Evolutionary conservation across 37 sponge, comb jelly and placozoan species (phyloP), one percentile per base, ranked within the genome.

Genomic region (Haliclona indistincta): DNA sequence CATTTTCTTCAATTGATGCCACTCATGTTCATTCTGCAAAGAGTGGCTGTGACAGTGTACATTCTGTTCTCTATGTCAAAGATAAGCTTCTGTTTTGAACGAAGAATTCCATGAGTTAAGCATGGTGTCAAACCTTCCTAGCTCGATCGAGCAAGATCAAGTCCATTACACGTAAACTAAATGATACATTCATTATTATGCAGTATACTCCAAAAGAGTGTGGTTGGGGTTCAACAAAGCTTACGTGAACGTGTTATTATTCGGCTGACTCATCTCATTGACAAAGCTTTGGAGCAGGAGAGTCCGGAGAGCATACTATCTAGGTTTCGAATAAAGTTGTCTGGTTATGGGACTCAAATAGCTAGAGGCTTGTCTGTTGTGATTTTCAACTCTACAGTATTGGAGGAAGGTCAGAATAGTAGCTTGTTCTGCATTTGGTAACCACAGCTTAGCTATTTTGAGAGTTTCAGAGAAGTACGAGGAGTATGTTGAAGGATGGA

Each of bases 281-380:
- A 52, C 32, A 32, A 19, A 11, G 52, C 49, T 33, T 11, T 37
- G 13, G 38, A 2, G 32, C 38, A 71, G 8, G 34, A 25, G 43
- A 28, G 43, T 33, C 43, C 43, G 25, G 51, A 56, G 23, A 54
- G 13, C 2, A 42, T 38, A 11, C n/a, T 43, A 33, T 15, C 10
- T 61, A 58, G 2, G 5, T 2, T 81, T 20, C 11, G 56, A 4
- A 74, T 81, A 7, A 81, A 81, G 58, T 38, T 81, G 2, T 47
- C 82, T 23, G 74, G 74, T 44, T 73, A 81, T 73, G 82, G 82
- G 2, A 81, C 82, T 36, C 3, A 41, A 2, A 65, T 81, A 22
- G 73, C 64, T 20, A 56, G 42, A 37, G 30, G 74, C 45, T 36
- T 81, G 1, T 26, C 20, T n/a, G 45, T 69, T 41, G 42, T 81